Evolutionary conservation across 2,797 vertebrate genomes (phyloP).

Genomic region (Sciurus carolinensis): DNA sequence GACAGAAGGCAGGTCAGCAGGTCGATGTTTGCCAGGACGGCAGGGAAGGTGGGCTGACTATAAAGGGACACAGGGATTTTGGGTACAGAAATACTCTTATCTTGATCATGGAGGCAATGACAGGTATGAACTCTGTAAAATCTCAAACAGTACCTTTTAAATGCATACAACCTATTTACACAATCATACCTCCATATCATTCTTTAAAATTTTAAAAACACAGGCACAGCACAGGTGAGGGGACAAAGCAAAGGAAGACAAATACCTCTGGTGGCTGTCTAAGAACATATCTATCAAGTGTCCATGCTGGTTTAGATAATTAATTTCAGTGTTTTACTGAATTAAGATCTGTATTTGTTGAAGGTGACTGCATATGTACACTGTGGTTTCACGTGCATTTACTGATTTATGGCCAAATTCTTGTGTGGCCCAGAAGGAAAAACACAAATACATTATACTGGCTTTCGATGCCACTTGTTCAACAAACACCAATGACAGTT

Average conservation of each 20-base stretch:
- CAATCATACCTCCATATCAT: not conserved
- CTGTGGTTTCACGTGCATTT: not conserved
- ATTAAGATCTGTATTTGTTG: not conserved
- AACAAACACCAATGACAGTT: not conserved
- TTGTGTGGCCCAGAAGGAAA: not conserved
- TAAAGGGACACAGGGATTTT: not conserved
- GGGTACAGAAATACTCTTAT: not conserved
- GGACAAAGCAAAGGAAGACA: not conserved
- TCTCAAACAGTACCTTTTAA: not conserved
- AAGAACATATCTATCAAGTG: not conserved
- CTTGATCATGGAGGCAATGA: not conserved
- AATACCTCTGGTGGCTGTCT: not conserved
- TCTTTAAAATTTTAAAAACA: not conserved
- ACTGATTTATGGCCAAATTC: not conserved
- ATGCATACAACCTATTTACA: not conserved
- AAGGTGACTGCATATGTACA: not conserved
- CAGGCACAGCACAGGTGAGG: not conserved
- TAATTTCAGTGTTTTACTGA: not conserved
- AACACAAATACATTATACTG: not conserved
- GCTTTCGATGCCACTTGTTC: not conserved
- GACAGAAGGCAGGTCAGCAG: not conserved
- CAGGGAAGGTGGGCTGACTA: too few species aligned
- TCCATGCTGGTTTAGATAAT: not conserved
- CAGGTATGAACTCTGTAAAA: not conserved
- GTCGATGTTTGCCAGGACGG: not conserved